A percentile compares a stretch with the other conserved stretches of the same genome.
phyloP scores from a whole-genome alignment of 2,888 invertebrate species.

The Drosophila conformis region DNA sequence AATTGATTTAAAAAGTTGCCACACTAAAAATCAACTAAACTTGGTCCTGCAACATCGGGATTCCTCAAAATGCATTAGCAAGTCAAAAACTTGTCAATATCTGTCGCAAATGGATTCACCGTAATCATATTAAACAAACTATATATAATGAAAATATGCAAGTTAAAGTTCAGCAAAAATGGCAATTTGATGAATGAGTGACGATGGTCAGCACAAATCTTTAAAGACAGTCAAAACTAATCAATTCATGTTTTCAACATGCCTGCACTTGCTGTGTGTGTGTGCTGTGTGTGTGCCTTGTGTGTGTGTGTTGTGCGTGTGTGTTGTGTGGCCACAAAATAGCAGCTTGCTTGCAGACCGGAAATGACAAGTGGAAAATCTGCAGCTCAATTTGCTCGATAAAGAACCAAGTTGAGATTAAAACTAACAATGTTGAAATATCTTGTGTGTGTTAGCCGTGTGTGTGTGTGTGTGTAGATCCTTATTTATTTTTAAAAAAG shows the following conservation, averaged over 20 bases:
- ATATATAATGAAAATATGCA: neutral
- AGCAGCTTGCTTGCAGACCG: slow-evolving; percentile 45
- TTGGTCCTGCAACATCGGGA: neutral
- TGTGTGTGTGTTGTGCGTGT: slow-evolving; percentile 2
- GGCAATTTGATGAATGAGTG: neutral
- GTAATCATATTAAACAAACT: slow-evolving; percentile 5
- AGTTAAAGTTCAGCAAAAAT: neutral
- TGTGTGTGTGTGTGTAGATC: neutral
- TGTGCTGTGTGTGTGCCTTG: neutral
- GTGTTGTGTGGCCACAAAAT: slow-evolving; percentile 20
- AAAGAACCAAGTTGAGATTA: slow-evolving; percentile 8
- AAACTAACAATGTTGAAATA: neutral
- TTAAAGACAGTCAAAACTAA: slow-evolving; percentile 19
- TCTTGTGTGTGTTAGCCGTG: neutral
- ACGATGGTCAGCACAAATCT: slow-evolving; percentile 9
- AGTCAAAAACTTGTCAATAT: slow-evolving; percentile 9
- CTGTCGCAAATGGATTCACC: neutral
- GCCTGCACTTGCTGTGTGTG: neutral
- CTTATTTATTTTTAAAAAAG: slow-evolving; percentile 47
- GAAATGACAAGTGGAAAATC: slow-evolving; percentile 47
- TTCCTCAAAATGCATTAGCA: slow-evolving; percentile 19
- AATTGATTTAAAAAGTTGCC: slow-evolving; percentile 31
- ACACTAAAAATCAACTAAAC: neutral
- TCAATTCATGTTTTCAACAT: slow-evolving; percentile 31
- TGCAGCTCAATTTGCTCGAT: slow-evolving; percentile 21